These are phyloP conservation scores for Paradoxurus hermaphroditus DNA, from an alignment of 2,113 vertebrate species.

Conservation along the genomic window DNA sequence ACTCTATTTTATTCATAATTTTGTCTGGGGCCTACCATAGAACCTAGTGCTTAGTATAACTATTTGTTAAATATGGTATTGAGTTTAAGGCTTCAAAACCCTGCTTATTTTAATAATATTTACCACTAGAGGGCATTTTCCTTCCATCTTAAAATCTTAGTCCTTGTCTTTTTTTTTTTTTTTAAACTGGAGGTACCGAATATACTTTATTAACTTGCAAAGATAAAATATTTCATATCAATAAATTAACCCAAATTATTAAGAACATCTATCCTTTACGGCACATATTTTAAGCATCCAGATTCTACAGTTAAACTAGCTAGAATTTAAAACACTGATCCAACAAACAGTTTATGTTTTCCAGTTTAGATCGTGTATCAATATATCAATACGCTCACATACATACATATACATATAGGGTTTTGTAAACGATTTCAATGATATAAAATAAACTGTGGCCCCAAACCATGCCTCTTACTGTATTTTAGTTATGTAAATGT, in stretches of 20 bases:
- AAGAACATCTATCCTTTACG: neutral
- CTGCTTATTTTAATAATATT: neutral
- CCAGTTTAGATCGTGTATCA: neutral
- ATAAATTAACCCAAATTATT: neutral
- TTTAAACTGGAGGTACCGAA: neutral
- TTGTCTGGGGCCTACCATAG: neutral
- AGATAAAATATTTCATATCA: constrained; percentile 19
- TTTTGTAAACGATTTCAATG: neutral
- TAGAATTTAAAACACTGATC: constrained; percentile 4
- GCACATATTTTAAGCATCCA: neutral
- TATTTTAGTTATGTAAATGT: neutral
- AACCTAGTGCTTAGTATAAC: neutral
- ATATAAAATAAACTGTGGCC: neutral
- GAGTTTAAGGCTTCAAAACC: neutral
- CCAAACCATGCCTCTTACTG: neutral
- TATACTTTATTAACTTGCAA: neutral
- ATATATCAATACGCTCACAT: neutral
- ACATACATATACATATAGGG: neutral
- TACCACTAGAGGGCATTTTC: constrained; percentile 71
- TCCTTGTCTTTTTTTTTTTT: neutral
- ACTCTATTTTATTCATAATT: neutral
- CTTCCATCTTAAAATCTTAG: constrained; percentile 50
- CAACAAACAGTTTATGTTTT: neutral
- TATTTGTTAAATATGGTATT: too few relatives aligned
- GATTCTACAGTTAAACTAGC: neutral